phyloP scores from a whole-genome alignment of 2,888 invertebrate genomes.

The Aleiodes leptofemur region DNA sequence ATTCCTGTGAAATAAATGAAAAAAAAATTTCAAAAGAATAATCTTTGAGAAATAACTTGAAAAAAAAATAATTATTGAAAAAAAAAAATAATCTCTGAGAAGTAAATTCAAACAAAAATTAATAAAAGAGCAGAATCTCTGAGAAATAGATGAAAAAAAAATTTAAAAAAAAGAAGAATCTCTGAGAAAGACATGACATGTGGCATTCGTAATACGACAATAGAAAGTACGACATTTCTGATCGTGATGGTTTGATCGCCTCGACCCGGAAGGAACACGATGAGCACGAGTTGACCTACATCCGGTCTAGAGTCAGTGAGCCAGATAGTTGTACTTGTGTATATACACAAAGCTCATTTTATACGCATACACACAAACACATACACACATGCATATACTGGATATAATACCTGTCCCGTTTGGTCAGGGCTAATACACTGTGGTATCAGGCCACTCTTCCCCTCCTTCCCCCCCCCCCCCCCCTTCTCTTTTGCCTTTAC shows the following conservation, averaged over 20 bases:
- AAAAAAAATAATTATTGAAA: no score
- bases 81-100: no score
- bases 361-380: conserved; percentile 1
- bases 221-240: conserved; percentile 27
- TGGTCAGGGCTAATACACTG: conserved; percentile 14
- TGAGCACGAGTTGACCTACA: conserved; percentile 69
- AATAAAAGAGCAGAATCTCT: no score
- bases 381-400: neutral
- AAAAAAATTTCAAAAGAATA: no score
- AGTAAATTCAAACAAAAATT: no score
- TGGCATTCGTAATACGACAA: conserved; percentile 12
- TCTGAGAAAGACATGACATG: neutral
- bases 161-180: neutral
- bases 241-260: conserved; percentile 50
- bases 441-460: neutral
- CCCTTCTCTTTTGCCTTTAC: neutral
- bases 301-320: conserved; percentile 55
- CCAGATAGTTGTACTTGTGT: conserved; percentile 32
- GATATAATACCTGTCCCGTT: conserved; percentile 17
- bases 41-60: no score
- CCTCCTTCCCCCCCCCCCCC: neutral
- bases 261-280: conserved; percentile 71
- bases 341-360: conserved; percentile 26
- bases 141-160: no score
- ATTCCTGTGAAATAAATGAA: no score